A percentile compares a stretch with the other conserved stretches of the same genome.
Evolutionary conservation across 2,888 invertebrate species (phyloP).

Genomic region (Schizotus pectinicornis): DNA sequence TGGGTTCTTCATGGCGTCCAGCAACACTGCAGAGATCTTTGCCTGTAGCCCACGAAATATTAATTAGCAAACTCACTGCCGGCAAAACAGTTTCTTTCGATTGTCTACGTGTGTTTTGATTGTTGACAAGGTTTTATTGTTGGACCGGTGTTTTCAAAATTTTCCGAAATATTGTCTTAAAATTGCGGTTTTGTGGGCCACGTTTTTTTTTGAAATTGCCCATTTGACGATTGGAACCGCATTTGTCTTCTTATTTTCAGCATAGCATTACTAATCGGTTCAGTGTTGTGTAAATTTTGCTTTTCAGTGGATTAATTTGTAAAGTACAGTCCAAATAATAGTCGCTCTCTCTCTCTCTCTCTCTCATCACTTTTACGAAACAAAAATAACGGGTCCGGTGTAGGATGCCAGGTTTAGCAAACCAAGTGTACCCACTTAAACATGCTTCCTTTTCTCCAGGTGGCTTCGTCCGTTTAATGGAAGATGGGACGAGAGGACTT

Average conservation of each 20-base stretch:
- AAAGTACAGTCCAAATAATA: neutral
- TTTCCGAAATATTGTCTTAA: neutral
- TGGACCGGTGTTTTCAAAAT: conserved; percentile 9
- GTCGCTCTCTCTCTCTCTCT: neutral
- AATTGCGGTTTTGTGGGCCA: too few relatives aligned
- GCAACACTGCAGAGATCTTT: too few relatives aligned
- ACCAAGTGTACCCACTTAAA: conserved; percentile 59
- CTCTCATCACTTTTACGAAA: conserved; percentile 29
- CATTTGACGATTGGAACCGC: conserved; percentile 24
- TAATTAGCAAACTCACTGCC: too few relatives aligned
- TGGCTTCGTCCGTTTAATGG: conserved; percentile 57
- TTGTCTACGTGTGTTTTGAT: neutral
- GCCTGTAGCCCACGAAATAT: too few relatives aligned
- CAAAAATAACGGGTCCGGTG: conserved; percentile 48
- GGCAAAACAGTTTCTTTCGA: too few relatives aligned
- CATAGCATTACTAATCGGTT: conserved; percentile 23
- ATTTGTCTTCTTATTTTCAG: conserved; percentile 38
- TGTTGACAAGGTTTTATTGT: conserved; percentile 2
- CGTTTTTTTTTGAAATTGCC: conserved; percentile 3
- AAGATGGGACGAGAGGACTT: conserved; percentile 43
- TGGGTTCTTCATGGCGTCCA: too few relatives aligned
- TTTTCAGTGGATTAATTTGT: conserved; percentile 32
- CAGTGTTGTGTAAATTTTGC: conserved; percentile 34
- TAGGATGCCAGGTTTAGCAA: conserved; percentile 59
- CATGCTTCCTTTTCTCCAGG: conserved; percentile 64